Conservation (phyloP, 2,113 vertebrate genomes). For the crab-eating macaque (Macaca fascicularis) region T2T-MFA8v1.1 NC_088381.1:84571001-84571500, state of each 20-base stretch:
- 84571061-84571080: neutral
- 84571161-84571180: neutral
- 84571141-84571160: neutral
- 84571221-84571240: neutral
- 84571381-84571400: constrained; percentile 60
- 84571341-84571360: neutral
- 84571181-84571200: neutral
- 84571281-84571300: constrained; percentile 11
- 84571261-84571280: neutral
- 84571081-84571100: neutral
- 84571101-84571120: neutral
- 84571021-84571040: neutral
- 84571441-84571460: constrained; percentile 80
- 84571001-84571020: neutral
- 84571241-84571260: neutral
- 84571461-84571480: constrained; percentile 66
- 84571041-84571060: neutral
- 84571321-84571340: constrained; percentile 49
- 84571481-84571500: constrained; percentile 85
- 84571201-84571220: neutral
- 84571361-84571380: constrained; percentile 56
- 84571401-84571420: constrained; percentile 74
- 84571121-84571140: neutral
- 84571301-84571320: constrained; percentile 23
- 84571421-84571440: constrained; percentile 77